Conservation (phyloP, 2,113 vertebrate species). For the Emydocephalus ijimae region DNA sequence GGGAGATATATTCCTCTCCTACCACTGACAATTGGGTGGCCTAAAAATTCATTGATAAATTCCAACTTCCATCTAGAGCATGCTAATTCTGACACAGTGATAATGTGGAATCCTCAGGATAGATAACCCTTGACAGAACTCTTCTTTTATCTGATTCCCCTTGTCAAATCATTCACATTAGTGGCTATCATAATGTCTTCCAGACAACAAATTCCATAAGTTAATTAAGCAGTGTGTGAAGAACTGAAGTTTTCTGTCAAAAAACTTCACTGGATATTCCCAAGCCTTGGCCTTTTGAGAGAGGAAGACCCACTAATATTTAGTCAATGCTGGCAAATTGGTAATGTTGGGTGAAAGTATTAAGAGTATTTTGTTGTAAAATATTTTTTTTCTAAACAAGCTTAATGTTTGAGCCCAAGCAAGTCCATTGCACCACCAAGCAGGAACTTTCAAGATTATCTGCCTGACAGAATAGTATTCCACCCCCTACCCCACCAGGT, state of each 20-base stretch:
- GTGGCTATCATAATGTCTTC: not conserved
- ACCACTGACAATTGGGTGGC: not conserved
- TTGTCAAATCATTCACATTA: not conserved
- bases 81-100: not conserved
- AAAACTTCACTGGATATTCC: not conserved
- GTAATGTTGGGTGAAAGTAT: not conserved
- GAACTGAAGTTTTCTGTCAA: not conserved
- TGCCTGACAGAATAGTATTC: not conserved
- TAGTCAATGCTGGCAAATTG: not conserved
- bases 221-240: not conserved
- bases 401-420: not conserved
- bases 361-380: not conserved
- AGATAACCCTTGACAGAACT: not conserved
- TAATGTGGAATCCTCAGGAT: not conserved
- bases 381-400: not conserved
- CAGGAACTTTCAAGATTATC: not conserved
- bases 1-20: not conserved
- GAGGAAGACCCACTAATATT: not conserved
- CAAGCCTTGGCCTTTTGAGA: not conserved
- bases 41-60: not conserved
- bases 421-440: not conserved
- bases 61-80: not conserved
- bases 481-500: too few relatives aligned
- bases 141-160: not conserved
- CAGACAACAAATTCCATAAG: not conserved